Evolutionary conservation across 2,888 invertebrate species (phyloP).

Genomic region (Lissocephala sabroskyi): DNA sequence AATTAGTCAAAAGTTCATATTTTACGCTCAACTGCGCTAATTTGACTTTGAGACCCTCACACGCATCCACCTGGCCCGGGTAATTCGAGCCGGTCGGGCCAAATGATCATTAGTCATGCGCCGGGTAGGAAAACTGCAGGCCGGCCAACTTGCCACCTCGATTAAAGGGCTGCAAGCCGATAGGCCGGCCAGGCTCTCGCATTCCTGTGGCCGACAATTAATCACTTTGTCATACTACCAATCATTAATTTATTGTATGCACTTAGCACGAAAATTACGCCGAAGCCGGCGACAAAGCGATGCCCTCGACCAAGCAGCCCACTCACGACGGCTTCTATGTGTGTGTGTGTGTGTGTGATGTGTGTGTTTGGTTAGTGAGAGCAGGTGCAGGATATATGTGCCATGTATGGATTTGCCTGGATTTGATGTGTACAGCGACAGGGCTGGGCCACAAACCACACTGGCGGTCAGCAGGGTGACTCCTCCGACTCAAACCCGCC

Average conservation of each 20-base stretch:
- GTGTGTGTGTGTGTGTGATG: too few species aligned
- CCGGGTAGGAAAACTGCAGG: not conserved
- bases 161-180: constrained; percentile 14
- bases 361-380: too few species aligned
- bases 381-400: too few species aligned
- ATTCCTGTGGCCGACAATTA: constrained; percentile 36
- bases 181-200: constrained; percentile 28
- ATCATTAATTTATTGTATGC: constrained; percentile 59
- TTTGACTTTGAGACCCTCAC: constrained; percentile 36
- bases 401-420: too few species aligned
- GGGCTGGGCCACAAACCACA: too few species aligned
- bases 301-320: too few species aligned
- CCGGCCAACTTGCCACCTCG: not conserved
- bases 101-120: constrained; percentile 31
- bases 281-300: too few species aligned
- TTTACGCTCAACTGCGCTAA: constrained; percentile 32
- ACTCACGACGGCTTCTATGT: too few species aligned
- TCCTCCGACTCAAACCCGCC: too few species aligned
- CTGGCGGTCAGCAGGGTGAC: too few species aligned
- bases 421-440: too few species aligned
- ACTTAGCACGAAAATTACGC: constrained; percentile 56
- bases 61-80: not conserved
- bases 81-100: constrained; percentile 13
- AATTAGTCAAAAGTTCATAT: constrained; percentile 44
- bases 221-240: constrained; percentile 50